These are phyloP conservation scores for Isoperla grammatica DNA, from an alignment of 2,888 invertebrate genomes.

Conservation along the genomic window DNA sequence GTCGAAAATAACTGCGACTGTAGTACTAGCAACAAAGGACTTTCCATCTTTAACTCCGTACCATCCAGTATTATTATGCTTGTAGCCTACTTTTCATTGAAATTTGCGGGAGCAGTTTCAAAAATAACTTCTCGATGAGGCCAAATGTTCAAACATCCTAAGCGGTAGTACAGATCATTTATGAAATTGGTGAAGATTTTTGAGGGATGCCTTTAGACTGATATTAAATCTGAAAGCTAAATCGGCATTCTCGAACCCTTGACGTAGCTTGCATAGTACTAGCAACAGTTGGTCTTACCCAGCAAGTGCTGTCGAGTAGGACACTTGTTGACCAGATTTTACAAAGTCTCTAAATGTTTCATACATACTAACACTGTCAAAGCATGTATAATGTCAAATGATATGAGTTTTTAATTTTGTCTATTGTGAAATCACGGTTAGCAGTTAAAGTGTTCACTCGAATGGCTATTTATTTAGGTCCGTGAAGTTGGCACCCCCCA, in stretches of 20 bases:
- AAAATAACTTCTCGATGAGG: constrained; percentile 14
- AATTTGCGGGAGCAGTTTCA: constrained; percentile 5
- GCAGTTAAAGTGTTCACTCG: too few species aligned
- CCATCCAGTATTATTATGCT: constrained; percentile 13
- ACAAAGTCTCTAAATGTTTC: too few species aligned
- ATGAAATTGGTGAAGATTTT: constrained; percentile 1
- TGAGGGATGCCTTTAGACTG: neutral
- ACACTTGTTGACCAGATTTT: too few species aligned
- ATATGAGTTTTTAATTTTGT: too few species aligned
- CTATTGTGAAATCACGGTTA: too few species aligned
- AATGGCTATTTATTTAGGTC: too few species aligned
- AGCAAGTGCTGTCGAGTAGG: neutral
- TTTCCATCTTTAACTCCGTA: constrained; percentile 15
- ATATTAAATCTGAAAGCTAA: constrained; percentile 4
- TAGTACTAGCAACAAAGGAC: constrained; percentile 10
- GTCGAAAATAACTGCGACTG: constrained; percentile 15
- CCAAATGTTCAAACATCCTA: constrained; percentile 15
- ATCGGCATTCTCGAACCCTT: constrained; percentile 13
- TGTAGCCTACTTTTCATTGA: constrained; percentile 4
- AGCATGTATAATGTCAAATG: too few species aligned
- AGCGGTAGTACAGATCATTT: neutral
- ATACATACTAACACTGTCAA: too few species aligned
- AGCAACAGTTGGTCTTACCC: constrained; percentile 6
- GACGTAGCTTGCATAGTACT: constrained; percentile 10
- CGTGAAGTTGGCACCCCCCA: too few species aligned